Evolutionary conservation across 2,888 invertebrate species (phyloP).

Genomic region (Troides helena): DNA sequence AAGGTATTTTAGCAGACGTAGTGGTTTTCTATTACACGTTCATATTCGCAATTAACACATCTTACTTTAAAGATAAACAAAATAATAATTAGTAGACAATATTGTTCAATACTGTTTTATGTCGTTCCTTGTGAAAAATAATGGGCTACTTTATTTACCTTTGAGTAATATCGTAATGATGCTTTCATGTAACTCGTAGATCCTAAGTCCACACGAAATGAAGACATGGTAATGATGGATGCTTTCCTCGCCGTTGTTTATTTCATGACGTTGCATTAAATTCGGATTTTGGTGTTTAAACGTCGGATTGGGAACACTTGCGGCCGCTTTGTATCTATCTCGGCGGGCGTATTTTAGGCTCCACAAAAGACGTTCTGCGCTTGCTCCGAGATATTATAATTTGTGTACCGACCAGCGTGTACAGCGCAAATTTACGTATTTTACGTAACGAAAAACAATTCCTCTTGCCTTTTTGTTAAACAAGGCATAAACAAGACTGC

Average conservation of each 20-base stretch:
- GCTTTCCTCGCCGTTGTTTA: conserved; percentile 14
- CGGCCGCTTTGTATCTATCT: conserved; percentile 24
- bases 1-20: too few species aligned
- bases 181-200: not conserved
- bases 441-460: conserved; percentile 7
- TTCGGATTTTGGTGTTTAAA: conserved; percentile 25
- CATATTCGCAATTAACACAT: too few species aligned
- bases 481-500: not conserved
- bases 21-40: too few species aligned
- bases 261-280: conserved; percentile 24
- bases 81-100: too few species aligned
- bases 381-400: conserved; percentile 26
- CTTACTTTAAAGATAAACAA: too few species aligned
- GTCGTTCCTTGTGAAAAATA: too few species aligned
- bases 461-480: not conserved
- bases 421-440: conserved; percentile 17
- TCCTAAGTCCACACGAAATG: conserved; percentile 11
- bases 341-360: conserved; percentile 26
- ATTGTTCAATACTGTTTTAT: too few species aligned
- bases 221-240: conserved; percentile 8
- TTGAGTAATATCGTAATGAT: not conserved
- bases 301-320: conserved; percentile 18
- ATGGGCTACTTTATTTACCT: too few species aligned
- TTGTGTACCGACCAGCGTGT: conserved; percentile 12
- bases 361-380: conserved; percentile 22